These are phyloP conservation scores for Odontomachus brunneus DNA, from an alignment of 1,140 invertebrate genomes.

Conservation along the genomic window DNA sequence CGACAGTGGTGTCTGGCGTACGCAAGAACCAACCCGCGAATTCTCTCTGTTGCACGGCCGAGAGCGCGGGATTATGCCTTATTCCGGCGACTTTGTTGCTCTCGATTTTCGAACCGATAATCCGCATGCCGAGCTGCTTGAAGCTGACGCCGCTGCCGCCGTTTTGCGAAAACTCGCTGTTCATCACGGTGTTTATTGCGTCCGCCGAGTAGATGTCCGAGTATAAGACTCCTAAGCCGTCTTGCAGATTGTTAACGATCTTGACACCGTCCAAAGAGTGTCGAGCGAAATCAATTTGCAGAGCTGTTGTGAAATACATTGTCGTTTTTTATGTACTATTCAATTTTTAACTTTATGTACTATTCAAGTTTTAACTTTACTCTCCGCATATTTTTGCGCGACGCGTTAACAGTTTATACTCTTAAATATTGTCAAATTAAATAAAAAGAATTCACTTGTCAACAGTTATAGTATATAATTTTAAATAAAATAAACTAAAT, in stretches of 20 bases:
- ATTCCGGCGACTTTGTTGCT: slow-evolving; percentile 96
- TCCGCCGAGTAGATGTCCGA: slow-evolving; percentile 95
- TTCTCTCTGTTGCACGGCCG: slow-evolving; percentile 94
- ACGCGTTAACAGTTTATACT: no score
- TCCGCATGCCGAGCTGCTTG: slow-evolving; percentile 93
- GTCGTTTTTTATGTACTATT: not conserved
- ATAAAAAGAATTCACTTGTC: not conserved
- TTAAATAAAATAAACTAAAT: not conserved
- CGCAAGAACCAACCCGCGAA: slow-evolving; percentile 96
- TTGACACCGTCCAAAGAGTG: slow-evolving; percentile 95
- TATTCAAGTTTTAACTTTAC: no score
- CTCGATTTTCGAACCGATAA: slow-evolving; percentile 91
- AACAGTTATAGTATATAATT: not conserved
- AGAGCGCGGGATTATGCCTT: slow-evolving; percentile 95
- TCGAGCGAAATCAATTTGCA: slow-evolving; percentile 98
- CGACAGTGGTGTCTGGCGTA: slow-evolving; percentile 87
- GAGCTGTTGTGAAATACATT: slow-evolving; percentile 85
- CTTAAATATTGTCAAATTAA: slow-evolving; percentile 12
- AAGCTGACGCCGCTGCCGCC: slow-evolving; percentile 95
- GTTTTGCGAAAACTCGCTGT: slow-evolving; percentile 95
- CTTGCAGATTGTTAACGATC: slow-evolving; percentile 93
- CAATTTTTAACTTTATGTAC: no score
- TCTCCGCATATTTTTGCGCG: not conserved
- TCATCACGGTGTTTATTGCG: slow-evolving; percentile 93
- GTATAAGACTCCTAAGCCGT: slow-evolving; percentile 95